These are phyloP conservation scores for Eulacestoma nigropectus DNA, from an alignment of 2,113 vertebrate genomes.

Conservation along the genomic window DNA sequence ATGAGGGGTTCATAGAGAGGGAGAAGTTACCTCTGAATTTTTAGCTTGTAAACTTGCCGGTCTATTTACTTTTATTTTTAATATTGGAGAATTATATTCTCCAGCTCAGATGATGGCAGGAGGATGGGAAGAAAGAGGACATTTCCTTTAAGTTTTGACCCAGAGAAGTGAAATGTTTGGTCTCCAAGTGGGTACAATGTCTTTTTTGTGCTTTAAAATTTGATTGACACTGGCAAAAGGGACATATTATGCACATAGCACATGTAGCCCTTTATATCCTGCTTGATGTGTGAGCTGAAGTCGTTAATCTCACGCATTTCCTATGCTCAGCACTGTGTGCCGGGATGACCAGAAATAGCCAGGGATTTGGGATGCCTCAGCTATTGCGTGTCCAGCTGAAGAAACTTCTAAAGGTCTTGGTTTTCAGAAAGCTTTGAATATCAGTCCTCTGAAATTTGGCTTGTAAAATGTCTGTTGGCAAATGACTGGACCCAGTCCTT, in stretches of 20 bases:
- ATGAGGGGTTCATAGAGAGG: background rate
- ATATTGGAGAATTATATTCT: background rate
- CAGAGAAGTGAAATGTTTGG: background rate
- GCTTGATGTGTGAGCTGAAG: background rate
- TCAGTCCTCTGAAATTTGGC: background rate
- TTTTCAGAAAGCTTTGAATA: constrained; percentile 33
- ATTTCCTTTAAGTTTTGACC: background rate
- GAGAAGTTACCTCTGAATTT: background rate
- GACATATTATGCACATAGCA: background rate
- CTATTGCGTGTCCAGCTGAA: constrained; percentile 29
- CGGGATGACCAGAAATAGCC: constrained; percentile 48
- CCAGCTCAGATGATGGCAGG: background rate
- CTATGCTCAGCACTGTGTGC: constrained; percentile 16
- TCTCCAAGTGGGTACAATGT: background rate
- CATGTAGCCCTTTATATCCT: constrained; percentile 31
- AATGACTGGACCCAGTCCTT: background rate
- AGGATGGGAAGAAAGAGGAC: background rate
- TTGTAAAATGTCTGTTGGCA: background rate
- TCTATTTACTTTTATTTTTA: background rate
- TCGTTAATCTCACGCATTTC: constrained; percentile 42
- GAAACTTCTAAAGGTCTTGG: constrained; percentile 17
- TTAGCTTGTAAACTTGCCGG: background rate
- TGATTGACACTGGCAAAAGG: constrained; percentile 54
- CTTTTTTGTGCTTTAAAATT: constrained; percentile 7
- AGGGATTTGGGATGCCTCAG: constrained; percentile 11